These are phyloP conservation scores for Noturus placidus DNA, from an alignment of 2,113 vertebrate genomes.

Conservation along the genomic window DNA sequence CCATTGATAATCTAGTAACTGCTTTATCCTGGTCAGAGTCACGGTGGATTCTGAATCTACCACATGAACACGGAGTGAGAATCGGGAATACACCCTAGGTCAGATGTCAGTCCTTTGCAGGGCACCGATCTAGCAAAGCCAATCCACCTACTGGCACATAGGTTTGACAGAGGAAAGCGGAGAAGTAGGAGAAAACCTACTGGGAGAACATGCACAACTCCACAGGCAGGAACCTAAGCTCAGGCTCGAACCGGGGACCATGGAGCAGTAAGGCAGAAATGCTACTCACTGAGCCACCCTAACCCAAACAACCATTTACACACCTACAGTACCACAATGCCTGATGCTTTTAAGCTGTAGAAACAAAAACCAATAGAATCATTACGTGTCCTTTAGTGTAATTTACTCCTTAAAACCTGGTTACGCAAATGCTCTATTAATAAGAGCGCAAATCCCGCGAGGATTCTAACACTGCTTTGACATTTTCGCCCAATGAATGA, in stretches of 20 bases:
- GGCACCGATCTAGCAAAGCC: neutral
- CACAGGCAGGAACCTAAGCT: neutral
- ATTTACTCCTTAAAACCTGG: neutral
- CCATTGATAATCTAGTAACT: neutral
- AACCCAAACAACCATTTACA: neutral
- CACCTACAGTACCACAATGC: no score
- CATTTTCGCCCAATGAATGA: neutral
- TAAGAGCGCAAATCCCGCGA: neutral
- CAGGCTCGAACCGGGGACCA: neutral
- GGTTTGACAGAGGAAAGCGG: neutral
- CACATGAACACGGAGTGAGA: neutral
- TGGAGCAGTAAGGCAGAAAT: neutral
- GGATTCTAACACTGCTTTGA: neutral
- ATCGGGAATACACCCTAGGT: neutral
- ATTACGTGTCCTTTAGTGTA: neutral
- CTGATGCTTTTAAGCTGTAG: neutral
- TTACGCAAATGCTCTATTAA: neutral
- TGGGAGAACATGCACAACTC: neutral
- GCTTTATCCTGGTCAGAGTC: neutral
- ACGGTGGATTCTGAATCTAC: neutral
- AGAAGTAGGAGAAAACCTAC: neutral
- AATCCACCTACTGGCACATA: neutral
- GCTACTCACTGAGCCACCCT: neutral
- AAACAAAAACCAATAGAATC: neutral
- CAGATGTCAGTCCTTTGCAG: neutral